Conservation (phyloP, 2,113 vertebrate genomes). For the Platichthys flesus region DNA sequence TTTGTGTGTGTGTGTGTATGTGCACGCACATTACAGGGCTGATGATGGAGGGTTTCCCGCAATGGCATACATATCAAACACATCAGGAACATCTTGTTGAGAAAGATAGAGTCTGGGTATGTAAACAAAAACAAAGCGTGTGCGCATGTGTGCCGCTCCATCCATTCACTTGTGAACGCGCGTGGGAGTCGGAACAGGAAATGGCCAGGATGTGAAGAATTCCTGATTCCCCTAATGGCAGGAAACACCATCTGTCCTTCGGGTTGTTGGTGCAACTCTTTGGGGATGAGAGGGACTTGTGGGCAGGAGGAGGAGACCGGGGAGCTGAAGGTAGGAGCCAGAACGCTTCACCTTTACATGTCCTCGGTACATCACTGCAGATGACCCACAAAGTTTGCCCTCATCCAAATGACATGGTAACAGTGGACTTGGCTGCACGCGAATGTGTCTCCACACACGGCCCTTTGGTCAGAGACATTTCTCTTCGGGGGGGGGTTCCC, state of each 20-base stretch:
- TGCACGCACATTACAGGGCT: neutral
- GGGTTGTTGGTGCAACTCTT: conserved; percentile 25
- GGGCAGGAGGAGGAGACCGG: neutral
- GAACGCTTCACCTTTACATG: neutral
- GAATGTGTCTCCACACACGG: neutral
- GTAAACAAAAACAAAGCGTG: conserved; percentile 41
- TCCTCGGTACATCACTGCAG: neutral
- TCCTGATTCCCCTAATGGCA: conserved; percentile 65
- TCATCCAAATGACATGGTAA: neutral
- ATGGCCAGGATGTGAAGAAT: conserved; percentile 72
- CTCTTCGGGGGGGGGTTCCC: neutral
- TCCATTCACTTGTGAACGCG: neutral
- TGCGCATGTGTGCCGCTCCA: conserved; percentile 12
- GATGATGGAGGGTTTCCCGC: conserved; percentile 60
- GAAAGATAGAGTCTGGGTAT: conserved; percentile 10
- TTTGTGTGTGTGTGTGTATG: neutral
- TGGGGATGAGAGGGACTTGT: neutral
- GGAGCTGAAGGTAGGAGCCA: neutral
- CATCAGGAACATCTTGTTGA: conserved; percentile 6
- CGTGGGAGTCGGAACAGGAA: conserved; percentile 67
- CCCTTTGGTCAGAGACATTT: conserved; percentile 4
- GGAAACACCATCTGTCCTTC: conserved; percentile 68
- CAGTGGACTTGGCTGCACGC: neutral
- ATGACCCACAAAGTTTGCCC: neutral
- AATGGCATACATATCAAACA: conserved; percentile 20